Evolutionary conservation across 2,113 vertebrate species (phyloP).

Genomic region (Prinia subflava): DNA sequence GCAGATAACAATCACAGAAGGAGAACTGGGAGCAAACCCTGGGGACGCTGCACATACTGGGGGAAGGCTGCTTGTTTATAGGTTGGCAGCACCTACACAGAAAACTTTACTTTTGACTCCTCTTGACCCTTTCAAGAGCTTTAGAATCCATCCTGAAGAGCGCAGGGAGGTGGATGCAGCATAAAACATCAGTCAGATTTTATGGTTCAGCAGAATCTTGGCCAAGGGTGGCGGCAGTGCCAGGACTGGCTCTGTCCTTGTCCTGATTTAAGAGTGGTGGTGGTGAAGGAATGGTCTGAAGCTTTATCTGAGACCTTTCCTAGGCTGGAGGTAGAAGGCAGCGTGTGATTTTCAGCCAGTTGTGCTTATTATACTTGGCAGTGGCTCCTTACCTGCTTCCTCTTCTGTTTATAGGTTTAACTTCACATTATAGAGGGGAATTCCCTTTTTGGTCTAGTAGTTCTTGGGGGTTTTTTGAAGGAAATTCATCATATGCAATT

Average conservation of each 20-base stretch:
- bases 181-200: neutral
- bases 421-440: neutral
- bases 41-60: neutral
- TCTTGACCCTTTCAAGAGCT: neutral
- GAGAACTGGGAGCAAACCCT: neutral
- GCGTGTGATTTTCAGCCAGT: neutral
- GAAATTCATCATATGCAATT: neutral
- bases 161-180: neutral
- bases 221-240: neutral
- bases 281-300: neutral
- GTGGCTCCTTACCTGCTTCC: neutral
- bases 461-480: neutral
- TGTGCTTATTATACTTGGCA: neutral
- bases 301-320: neutral
- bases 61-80: neutral
- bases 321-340: neutral
- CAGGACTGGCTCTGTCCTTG: neutral
- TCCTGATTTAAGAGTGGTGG: neutral
- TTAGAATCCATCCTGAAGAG: neutral
- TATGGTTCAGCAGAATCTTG: neutral
- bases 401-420: neutral
- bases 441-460: neutral
- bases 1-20: fast-evolving
- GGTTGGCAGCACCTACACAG: neutral
- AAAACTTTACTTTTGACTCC: neutral